Evolutionary conservation across 2,888 invertebrate species (phyloP).

Genomic region (Ophion ellenae): DNA sequence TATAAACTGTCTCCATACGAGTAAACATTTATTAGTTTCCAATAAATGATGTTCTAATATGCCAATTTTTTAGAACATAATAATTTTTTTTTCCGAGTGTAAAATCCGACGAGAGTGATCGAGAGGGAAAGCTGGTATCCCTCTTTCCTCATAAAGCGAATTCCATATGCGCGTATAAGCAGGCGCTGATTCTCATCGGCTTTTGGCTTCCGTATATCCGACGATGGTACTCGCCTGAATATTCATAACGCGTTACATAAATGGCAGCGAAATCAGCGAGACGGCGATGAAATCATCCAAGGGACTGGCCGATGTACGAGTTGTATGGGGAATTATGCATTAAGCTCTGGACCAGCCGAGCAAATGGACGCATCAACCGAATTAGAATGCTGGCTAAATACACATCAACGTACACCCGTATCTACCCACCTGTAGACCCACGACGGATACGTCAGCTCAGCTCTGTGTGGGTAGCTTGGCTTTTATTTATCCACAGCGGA

Average conservation of each 20-base stretch:
- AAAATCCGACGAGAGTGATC: neutral
- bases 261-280: conserved; percentile 47
- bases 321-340: conserved; percentile 36
- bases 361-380: conserved; percentile 1
- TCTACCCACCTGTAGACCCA: neutral
- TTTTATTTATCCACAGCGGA: conserved; percentile 32
- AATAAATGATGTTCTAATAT: no score
- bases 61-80: no score
- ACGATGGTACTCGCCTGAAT: conserved; percentile 5
- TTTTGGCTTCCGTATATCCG: neutral
- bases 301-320: conserved; percentile 24
- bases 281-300: conserved; percentile 59
- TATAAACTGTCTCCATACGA: no score
- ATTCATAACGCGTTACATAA: conserved; percentile 44
- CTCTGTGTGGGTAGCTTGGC: conserved; percentile 5
- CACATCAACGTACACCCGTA: neutral
- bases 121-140: no score
- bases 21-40: no score
- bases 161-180: conserved; percentile 9
- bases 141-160: neutral
- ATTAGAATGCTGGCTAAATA: neutral
- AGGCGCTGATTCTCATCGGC: neutral
- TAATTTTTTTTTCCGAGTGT: no score
- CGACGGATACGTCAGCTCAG: neutral
- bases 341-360: neutral